Conservation (phyloP, 92 coral and sea anemone genomes). For the Siderastrea radians region DNA sequence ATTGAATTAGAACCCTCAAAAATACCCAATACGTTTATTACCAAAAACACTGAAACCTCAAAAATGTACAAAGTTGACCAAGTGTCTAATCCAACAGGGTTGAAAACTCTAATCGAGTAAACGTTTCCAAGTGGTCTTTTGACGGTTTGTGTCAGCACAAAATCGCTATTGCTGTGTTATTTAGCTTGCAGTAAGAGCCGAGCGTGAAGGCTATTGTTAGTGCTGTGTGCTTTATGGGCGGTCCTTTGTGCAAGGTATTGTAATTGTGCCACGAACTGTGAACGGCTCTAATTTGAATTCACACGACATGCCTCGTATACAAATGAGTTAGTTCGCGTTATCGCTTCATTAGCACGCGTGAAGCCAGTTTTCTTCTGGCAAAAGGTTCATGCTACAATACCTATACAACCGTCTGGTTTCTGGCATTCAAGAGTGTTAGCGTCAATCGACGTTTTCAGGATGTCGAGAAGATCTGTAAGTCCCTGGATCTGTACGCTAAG, state of each 20-base stretch:
- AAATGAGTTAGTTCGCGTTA: constrained; percentile 4
- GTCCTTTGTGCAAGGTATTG: constrained; percentile 36
- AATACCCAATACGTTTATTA: background rate
- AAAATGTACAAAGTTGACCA: background rate
- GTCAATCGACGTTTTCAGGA: background rate
- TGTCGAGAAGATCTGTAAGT: constrained; percentile 25
- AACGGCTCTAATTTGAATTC: constrained; percentile 41
- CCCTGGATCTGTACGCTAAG: constrained; percentile 51
- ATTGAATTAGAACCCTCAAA: constrained; percentile 1
- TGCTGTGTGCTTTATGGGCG: constrained; percentile 38
- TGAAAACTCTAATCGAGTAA: constrained; percentile 3
- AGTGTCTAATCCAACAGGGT: background rate
- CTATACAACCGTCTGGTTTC: background rate
- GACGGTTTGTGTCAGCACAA: background rate
- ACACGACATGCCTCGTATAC: constrained; percentile 22
- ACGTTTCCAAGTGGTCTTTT: background rate
- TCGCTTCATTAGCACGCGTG: constrained; percentile 3
- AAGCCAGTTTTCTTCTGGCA: background rate
- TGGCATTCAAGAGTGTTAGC: background rate
- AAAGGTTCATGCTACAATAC: background rate
- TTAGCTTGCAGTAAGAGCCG: constrained; percentile 1
- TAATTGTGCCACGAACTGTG: constrained; percentile 26
- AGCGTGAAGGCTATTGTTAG: constrained; percentile 23
- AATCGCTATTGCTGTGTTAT: constrained; percentile 6
- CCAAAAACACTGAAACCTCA: background rate